Conservation (phyloP, 1,140 invertebrate species). For the Cotesia typhae region DNA sequence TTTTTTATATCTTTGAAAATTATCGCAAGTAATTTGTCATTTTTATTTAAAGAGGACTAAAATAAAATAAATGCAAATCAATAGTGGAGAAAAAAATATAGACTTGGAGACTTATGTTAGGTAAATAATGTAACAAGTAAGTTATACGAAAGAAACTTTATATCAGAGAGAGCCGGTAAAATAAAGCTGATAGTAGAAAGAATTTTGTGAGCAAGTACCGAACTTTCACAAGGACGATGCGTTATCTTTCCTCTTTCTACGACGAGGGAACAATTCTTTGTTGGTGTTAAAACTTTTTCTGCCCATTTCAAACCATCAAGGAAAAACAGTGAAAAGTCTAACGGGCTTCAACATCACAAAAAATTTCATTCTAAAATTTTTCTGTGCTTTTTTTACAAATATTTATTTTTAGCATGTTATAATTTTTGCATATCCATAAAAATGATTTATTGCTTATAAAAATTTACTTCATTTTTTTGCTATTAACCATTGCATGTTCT, state of each 20-base stretch:
- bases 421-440: too few species aligned
- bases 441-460: too few species aligned
- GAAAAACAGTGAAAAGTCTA: background rate
- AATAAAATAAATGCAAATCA: background rate
- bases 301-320: background rate
- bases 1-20: background rate
- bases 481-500: too few species aligned
- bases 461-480: too few species aligned
- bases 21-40: too few species aligned
- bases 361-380: too few species aligned
- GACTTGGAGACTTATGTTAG: constrained; percentile 11
- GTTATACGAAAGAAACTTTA: constrained; percentile 18
- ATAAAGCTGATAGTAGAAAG: constrained; percentile 30
- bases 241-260: constrained; percentile 31
- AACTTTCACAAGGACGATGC: constrained; percentile 36
- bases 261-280: constrained; percentile 31
- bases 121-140: constrained; percentile 26
- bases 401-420: too few species aligned
- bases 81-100: background rate
- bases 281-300: constrained; percentile 24
- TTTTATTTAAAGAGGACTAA: too few species aligned
- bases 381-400: background rate
- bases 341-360: too few species aligned
- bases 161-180: constrained; percentile 17
- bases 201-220: constrained; percentile 28